Evolutionary conservation across 2,797 vertebrate genomes (phyloP).

Genomic region (Allobates femoralis): DNA sequence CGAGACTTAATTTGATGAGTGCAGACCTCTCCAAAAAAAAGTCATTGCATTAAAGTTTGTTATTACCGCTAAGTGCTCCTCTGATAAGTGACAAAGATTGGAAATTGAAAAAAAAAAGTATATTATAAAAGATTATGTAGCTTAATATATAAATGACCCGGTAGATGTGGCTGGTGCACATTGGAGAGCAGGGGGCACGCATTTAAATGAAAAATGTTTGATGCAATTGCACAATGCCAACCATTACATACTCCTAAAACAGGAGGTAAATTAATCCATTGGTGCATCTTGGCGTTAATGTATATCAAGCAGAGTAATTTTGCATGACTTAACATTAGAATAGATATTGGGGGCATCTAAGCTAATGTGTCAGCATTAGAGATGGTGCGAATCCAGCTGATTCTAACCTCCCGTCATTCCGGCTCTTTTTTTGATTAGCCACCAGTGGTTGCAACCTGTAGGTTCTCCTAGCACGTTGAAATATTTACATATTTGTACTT

Average conservation of each 20-base stretch:
- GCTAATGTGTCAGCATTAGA: background rate
- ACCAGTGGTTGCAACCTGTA: too few species aligned
- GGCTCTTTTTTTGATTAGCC: too few species aligned
- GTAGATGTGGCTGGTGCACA: background rate
- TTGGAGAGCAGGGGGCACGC: background rate
- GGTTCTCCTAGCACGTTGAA: too few species aligned
- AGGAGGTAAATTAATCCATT: background rate
- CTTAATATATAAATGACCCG: background rate
- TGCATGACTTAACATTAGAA: background rate
- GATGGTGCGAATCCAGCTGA: too few species aligned
- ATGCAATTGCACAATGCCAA: background rate
- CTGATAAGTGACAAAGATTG: background rate
- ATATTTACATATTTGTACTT: too few species aligned
- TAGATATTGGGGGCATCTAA: background rate
- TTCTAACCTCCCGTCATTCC: too few species aligned
- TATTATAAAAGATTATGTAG: background rate
- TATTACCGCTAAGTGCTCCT: slow-evolving; percentile 26
- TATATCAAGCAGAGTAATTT: background rate
- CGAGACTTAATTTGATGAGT: slow-evolving; percentile 39
- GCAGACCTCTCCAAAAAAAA: slow-evolving; percentile 13
- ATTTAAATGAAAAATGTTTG: background rate
- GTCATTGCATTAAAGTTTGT: slow-evolving; percentile 32
- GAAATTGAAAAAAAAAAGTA: background rate
- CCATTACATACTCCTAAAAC: background rate
- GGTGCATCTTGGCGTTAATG: background rate